Evolutionary conservation across 2,113 vertebrate species (phyloP).

Genomic region (Machaerirhynchus nigripectus): DNA sequence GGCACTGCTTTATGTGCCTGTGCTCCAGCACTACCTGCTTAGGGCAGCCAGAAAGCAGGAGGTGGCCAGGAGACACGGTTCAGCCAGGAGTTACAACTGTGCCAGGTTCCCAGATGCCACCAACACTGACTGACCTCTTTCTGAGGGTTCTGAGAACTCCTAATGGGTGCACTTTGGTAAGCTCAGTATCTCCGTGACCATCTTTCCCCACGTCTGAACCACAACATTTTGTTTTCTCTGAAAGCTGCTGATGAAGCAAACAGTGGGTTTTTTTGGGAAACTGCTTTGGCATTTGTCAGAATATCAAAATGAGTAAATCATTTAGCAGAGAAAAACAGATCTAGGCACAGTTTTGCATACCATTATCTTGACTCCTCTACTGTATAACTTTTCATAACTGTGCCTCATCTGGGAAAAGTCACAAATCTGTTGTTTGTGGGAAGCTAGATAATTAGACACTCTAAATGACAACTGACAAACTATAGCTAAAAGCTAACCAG

Average conservation of each 20-base stretch:
- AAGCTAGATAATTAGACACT: constrained; percentile 36
- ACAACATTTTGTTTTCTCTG: neutral
- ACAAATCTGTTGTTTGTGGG: neutral
- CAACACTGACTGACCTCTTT: neutral
- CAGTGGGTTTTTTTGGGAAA: neutral
- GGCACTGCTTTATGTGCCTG: neutral
- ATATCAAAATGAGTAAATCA: constrained; percentile 22
- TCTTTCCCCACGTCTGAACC: neutral
- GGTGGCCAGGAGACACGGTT: neutral
- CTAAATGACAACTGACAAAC: constrained; percentile 15
- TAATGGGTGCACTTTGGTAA: neutral
- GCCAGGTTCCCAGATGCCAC: neutral
- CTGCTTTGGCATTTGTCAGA: neutral
- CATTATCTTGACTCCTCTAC: neutral
- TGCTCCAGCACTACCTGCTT: neutral
- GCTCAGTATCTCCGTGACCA: neutral
- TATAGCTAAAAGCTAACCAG: neutral
- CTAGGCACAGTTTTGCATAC: neutral
- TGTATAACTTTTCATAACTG: constrained; percentile 2
- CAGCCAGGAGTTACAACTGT: neutral
- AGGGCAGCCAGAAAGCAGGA: neutral
- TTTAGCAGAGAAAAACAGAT: constrained; percentile 28
- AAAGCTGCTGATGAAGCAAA: constrained; percentile 9
- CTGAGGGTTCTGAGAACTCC: neutral
- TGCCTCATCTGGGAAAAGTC: constrained; percentile 32